Percentiles rank a stretch among this genome's conserved stretches.
Conservation (phyloP, 2,888 invertebrate genomes). For the Himalopsyche tibetana region DNA sequence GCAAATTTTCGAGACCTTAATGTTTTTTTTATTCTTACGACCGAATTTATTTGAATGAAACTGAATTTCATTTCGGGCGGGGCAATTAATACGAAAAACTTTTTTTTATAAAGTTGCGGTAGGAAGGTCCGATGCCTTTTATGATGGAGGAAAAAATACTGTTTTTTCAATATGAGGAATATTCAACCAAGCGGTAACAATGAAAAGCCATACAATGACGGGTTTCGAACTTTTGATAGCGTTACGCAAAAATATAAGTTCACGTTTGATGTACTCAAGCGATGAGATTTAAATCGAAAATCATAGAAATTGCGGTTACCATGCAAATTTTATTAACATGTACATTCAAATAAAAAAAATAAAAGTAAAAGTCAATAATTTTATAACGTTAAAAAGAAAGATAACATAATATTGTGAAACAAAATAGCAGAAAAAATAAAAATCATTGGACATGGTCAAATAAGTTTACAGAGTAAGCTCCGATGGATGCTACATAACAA, state of each 20-base stretch:
- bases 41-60: constrained; percentile 28
- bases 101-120: neutral
- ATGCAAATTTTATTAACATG: no score
- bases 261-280: no score
- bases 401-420: no score
- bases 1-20: neutral
- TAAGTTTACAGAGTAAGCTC: no score
- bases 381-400: no score
- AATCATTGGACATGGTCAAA: no score
- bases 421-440: no score
- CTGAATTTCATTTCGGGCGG: neutral
- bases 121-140: constrained; percentile 3
- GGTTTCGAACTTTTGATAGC: neutral
- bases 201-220: neutral
- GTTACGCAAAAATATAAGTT: neutral
- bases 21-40: neutral
- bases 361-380: no score
- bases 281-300: no score
- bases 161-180: constrained; percentile 18
- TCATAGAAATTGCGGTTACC: no score
- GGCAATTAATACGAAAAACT: constrained; percentile 10
- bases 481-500: no score
- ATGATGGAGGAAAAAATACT: constrained; percentile 2
- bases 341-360: no score
- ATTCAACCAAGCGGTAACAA: constrained; percentile 2